Evolutionary conservation across 2,113 vertebrate genomes (phyloP).

Genomic region (Galemys pyrenaicus): DNA sequence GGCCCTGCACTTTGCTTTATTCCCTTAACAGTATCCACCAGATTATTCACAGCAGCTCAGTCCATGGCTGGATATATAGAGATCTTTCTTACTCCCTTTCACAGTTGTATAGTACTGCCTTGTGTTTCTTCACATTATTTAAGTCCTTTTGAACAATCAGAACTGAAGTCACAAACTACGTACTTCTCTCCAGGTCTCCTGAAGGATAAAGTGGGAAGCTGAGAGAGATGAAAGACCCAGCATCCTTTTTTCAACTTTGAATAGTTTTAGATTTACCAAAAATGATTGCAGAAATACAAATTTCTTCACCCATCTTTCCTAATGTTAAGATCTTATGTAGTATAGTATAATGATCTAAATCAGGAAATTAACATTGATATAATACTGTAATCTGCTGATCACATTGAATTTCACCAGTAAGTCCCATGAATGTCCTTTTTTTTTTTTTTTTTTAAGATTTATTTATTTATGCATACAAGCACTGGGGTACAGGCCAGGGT

Average conservation of each 20-base stretch:
- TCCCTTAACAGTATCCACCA: neutral
- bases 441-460: no score
- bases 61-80: neutral
- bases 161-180: neutral
- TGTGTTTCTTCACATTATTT: neutral
- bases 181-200: neutral
- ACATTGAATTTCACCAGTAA: neutral
- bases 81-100: neutral
- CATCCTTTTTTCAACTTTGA: neutral
- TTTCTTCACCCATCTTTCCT: neutral
- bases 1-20: neutral
- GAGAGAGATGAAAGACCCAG: neutral
- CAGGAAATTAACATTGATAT: neutral
- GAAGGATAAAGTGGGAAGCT: neutral
- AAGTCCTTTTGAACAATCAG: neutral
- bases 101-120: neutral
- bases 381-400: neutral
- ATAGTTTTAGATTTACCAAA: slow-evolving; percentile 16
- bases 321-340: neutral
- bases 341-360: neutral
- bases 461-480: no score
- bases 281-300: slow-evolving; percentile 7
- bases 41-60: neutral
- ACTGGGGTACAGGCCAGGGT: no score
- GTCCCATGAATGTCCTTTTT: neutral